Base-by-base conservation (phyloP, 2,888 invertebrate species). In the Digitonthophagus gazella region DNA sequence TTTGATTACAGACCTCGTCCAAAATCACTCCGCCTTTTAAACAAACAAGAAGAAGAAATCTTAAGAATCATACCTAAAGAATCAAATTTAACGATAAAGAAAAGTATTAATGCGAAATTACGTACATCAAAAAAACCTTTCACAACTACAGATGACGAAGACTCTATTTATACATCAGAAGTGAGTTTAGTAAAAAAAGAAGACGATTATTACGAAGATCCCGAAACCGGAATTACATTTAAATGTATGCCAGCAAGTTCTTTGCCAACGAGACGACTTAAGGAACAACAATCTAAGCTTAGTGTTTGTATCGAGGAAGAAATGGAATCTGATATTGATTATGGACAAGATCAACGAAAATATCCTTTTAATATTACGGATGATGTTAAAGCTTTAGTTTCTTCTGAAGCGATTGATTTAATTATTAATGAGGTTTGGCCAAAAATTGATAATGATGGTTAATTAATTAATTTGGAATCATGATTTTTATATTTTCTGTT, bases 301-400 rank as follows among this genome's bases (percentile, higher is more conserved):
- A 71, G 71, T 19, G 66, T 71, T 5, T 69, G 69, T 18, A 71
- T 71, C 19, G 71, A 71, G 58, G 71, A 71, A 16, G 71, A 71
- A 54, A 61, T 69, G 2, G 71, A 71, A 22, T 67, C 70, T n/a
- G 70, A 70, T 63, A 65, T 70, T n/a, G 70, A 70, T 55, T 16
- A 58, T 22, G 19, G 55, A 11, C 15, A 28, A 3, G 56, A 65
- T 19, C 18, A 57, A 15, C 18, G 67, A 14, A 69, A 65, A 56
- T 58, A 69, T 56, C 67, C 69, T 28, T 67, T 61, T 64, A 69
- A 71, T 11, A 19, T 22, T 55, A 64, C 64, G 2, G 67, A 65
- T 64, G 57, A 65, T 14, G 28, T 69, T 16, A 69, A 67, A 54
- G 28, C 67, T 1, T 58, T 67, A 20, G 69, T 71, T 19, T 69